Evolutionary conservation across 2,888 invertebrate genomes (phyloP), one percentile per base, ranked within the genome.

Genomic region (Bombyx huttoni): DNA sequence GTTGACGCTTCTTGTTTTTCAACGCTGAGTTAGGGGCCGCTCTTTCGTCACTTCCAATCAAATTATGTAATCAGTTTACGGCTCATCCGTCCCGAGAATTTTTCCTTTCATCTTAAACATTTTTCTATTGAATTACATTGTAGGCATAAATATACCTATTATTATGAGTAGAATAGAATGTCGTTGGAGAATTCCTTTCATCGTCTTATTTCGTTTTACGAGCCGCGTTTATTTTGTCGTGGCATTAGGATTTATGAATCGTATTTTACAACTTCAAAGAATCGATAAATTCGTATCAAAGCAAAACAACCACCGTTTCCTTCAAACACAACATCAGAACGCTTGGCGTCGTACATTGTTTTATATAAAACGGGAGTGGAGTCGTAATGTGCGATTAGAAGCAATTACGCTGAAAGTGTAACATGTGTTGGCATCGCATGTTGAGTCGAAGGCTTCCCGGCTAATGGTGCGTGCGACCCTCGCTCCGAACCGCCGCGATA

Each of bases 391-490:
- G 75, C 75, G 78, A 84, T 85, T 80, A 84, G 78, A 78, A 78
- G 77, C 79, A 84, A 84, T 86, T 85, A 85, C 69, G 79, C 80
- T 79, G 78, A 81, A 79, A 81, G 81, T 81, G 79, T 82, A 82
- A 79, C 82, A 83, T 78, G 78, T 84, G 84, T 80, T 60, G 70
- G 67, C 67, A 71, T 79, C 79, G 81, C 81, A 80, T 81, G 83
- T 74, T 66, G 73, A 61, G 64, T 65, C 68, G 78, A 73, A 73
- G 74, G 73, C 70, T 70, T 63, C 67, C 69, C 71, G 77, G 64
- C 83, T 87, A 87, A 87, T 87, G 86, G 84, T 77, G 84, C 84
- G 85, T 82, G 78, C 69, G 67, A 62, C 67, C 64, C 68, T 69
- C 54, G 56, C 56, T 57, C 58, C 49, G 52, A 55, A 55, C 61